A percentile compares a stretch with the other conserved stretches of the same genome.
phyloP scores from a whole-genome alignment of 2,797 vertebrate species.

The Danio jaintianensis region DNA sequence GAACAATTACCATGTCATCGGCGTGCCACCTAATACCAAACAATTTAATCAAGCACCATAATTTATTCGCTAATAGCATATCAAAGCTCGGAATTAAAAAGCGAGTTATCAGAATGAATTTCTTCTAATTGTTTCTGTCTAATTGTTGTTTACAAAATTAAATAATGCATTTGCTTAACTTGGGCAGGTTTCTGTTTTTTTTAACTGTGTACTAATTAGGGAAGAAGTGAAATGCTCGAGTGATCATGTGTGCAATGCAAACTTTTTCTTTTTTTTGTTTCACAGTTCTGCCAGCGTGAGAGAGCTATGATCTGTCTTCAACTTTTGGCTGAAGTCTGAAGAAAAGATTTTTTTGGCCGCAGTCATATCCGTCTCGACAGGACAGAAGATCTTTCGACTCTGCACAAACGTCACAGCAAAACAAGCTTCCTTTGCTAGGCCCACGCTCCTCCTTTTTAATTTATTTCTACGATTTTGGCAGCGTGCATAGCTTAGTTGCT shows the following conservation, averaged over 20 bases:
- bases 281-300: background rate
- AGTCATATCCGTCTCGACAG: conserved; percentile 42
- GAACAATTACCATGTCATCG: conserved; percentile 65
- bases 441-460: conserved; percentile 53
- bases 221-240: conserved; percentile 21
- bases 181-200: conserved; percentile 34
- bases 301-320: conserved; percentile 21
- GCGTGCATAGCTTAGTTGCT: conserved; percentile 38
- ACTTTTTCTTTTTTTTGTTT: background rate
- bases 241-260: conserved; percentile 31
- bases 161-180: conserved; percentile 59
- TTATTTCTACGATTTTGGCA: conserved; percentile 57
- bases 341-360: conserved; percentile 46
- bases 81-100: conserved; percentile 50
- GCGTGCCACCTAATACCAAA: conserved; percentile 61
- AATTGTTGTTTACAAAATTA: conserved; percentile 61
- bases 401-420: conserved; percentile 57
- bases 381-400: conserved; percentile 54
- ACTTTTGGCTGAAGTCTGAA: conserved; percentile 42
- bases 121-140: conserved; percentile 54
- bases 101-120: conserved; percentile 48
- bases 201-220: conserved; percentile 51
- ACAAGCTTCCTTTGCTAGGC: conserved; percentile 53
- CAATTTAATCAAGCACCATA: conserved; percentile 60
- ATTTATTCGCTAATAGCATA: conserved; percentile 61